Percentiles rank a stretch among this genome's conserved stretches.
These are phyloP conservation scores for Zophobas morio DNA, from an alignment of 1,140 invertebrate species.

Conservation along the genomic window DNA sequence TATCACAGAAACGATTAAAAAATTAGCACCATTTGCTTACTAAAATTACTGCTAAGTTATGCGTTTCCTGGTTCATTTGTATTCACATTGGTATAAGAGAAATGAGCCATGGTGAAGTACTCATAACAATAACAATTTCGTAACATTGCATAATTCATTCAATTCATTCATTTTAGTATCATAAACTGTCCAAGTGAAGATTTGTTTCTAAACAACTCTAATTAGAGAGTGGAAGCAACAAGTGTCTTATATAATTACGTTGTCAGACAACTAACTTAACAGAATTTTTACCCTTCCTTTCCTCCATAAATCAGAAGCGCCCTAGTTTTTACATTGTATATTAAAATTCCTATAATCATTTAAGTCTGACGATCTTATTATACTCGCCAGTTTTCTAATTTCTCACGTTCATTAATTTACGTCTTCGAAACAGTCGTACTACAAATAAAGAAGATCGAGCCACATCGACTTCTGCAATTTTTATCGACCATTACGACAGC, in stretches of 20 bases:
- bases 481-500: no score
- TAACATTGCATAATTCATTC: conserved; percentile 13
- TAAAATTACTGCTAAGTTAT: neutral
- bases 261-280: conserved; percentile 1
- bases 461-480: no score
- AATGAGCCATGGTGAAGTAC: neutral
- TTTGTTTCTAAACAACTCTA: conserved; percentile 21
- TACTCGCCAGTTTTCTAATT: no score
- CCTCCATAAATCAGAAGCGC: neutral
- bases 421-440: no score
- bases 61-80: neutral
- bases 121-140: conserved; percentile 4
- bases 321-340: neutral
- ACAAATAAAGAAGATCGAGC: no score
- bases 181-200: conserved; percentile 2
- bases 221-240: conserved; percentile 35
- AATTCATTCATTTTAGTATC: conserved; percentile 19
- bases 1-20: no score
- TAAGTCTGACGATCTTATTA: no score
- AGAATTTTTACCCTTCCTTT: conserved; percentile 19
- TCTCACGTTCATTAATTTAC: no score
- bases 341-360: no score
- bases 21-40: no score
- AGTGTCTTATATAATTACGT: conserved; percentile 23
- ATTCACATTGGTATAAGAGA: neutral